Evolutionary conservation across 2,888 invertebrate species (phyloP).

Genomic region (Oxyscelio sp.): DNA sequence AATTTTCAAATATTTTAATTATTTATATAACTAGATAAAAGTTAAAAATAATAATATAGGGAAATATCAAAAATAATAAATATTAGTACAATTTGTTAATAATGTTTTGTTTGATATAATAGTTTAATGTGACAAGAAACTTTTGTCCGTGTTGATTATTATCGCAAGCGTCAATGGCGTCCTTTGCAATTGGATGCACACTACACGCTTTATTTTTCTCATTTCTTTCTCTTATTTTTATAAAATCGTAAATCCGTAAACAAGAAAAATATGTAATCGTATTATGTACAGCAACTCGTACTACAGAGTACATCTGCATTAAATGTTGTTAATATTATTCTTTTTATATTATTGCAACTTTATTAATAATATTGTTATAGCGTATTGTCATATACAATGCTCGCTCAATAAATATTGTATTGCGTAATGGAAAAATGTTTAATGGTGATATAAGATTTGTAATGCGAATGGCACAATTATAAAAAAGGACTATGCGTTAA

Average conservation of each 20-base stretch:
- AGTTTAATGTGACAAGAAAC: constrained; percentile 11
- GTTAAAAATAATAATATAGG: no score
- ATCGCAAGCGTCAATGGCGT: constrained; percentile 46
- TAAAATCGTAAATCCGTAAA: constrained; percentile 47
- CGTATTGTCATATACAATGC: constrained; percentile 68
- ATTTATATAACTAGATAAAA: no score
- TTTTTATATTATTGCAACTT: constrained; percentile 62
- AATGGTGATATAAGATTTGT: constrained; percentile 42
- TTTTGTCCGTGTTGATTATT: constrained; percentile 29
- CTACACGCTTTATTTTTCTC: constrained; percentile 40
- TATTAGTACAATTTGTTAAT: constrained; percentile 29
- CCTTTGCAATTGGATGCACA: constrained; percentile 44
- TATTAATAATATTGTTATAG: constrained; percentile 65
- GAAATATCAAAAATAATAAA: no score
- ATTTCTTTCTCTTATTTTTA: constrained; percentile 24
- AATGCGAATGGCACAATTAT: constrained; percentile 58
- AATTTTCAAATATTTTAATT: no score
- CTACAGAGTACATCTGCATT: constrained; percentile 63
- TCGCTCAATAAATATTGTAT: constrained; percentile 71
- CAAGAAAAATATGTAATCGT: constrained; percentile 42
- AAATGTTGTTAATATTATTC: constrained; percentile 65
- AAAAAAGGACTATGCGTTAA: no score
- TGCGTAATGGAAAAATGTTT: constrained; percentile 50
- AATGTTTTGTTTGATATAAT: constrained; percentile 41
- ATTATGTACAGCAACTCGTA: constrained; percentile 62